Conservation (phyloP, 2,888 invertebrate species). For the Meloe dianella region DNA sequence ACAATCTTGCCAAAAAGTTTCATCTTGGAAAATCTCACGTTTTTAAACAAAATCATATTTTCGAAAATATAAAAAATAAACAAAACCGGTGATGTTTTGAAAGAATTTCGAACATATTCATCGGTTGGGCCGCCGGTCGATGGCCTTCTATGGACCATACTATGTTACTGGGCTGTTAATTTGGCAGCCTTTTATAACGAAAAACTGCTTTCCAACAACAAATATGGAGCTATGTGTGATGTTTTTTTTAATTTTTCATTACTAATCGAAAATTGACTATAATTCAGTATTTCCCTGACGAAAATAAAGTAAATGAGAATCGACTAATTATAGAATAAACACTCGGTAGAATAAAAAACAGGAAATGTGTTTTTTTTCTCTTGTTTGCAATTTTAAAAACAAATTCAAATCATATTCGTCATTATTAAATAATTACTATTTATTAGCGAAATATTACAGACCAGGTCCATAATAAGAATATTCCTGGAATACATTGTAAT, state of each 20-base stretch:
- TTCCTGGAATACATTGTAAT: constrained; percentile 5
- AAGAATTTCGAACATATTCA: not conserved
- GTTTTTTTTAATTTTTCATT: too few species aligned
- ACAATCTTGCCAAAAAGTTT: not conserved
- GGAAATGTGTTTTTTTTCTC: not conserved
- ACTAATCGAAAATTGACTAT: not conserved
- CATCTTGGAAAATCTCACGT: not conserved
- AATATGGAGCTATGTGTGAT: too few species aligned
- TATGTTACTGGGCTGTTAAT: constrained; percentile 2
- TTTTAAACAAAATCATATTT: not conserved
- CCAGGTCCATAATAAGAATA: not conserved
- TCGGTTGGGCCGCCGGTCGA: not conserved
- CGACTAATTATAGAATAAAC: not conserved
- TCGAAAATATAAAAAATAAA: not conserved
- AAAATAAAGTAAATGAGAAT: not conserved
- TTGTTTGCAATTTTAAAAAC: constrained; percentile 1
- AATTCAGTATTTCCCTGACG: not conserved
- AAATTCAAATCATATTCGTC: not conserved
- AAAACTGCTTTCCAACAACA: too few species aligned
- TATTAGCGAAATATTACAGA: not conserved
- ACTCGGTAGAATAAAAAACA: not conserved
- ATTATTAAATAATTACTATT: not conserved
- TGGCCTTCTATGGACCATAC: not conserved
- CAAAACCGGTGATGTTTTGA: not conserved
- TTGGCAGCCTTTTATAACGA: not conserved